Base-by-base conservation (phyloP, 2,888 invertebrate species). In the Drosophila diplacantha region DNA sequence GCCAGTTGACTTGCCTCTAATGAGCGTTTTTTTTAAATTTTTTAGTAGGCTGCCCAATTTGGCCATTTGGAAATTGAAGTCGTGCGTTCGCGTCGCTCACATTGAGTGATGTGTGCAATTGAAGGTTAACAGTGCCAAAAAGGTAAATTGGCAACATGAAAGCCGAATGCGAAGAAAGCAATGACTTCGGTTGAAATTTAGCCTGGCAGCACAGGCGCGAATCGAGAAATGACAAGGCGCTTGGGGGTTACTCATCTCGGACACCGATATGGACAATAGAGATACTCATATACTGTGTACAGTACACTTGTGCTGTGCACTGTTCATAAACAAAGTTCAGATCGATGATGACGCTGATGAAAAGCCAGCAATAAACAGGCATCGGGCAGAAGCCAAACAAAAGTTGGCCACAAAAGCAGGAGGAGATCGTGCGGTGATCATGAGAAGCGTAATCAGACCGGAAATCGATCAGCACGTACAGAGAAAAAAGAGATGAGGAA, bases 391-490 rank as follows among this genome's bases (percentile, higher is more conserved):
- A 78, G 78, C 81, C 78, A 74, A 65, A 76, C 83, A 78, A 78
- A 78, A 56, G 46, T 50, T 51, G 46, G 46, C 55, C 65, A 38
- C 43, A 64, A 64, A 44, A 9, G 29, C 35, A 59, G 52, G 43
- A 38, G 53, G 41, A 51, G 62, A 34, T 38, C 44, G 68, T 44
- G 54, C 38, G 67, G 74, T 74, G 69, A 74, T 77, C 66, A 76
- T 70, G 72, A 74, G 77, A 74, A 79, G 74, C 82, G 74, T 82
- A 83, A 80, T 81, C 82, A 80, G 84, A 83, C 86, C 85, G 85
- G 85, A 85, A 85, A 85, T 85, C 83, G 83, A 83, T 84, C 76
- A 73, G 72, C 86, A 84, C 84, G 85, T 85, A 75, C 75, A 38
- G 51, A 41, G 39, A 51, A 37, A 22, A 11, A 20, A 31, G 18